phyloP scores from a whole-genome alignment of 2,888 invertebrate species.

The Ophraella communa region DNA sequence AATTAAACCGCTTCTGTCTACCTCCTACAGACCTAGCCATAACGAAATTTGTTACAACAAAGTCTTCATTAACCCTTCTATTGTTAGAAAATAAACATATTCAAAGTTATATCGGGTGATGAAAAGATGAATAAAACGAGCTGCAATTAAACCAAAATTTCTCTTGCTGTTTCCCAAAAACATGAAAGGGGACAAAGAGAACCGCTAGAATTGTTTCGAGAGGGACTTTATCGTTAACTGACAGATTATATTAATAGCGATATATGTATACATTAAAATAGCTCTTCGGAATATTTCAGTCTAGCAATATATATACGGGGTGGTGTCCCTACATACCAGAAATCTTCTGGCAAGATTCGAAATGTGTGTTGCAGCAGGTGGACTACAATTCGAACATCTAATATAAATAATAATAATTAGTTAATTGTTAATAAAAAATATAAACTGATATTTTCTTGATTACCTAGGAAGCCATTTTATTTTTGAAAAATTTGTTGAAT shows the following conservation, averaged over 20 bases:
- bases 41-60: slow-evolving; percentile 19
- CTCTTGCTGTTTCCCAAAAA: background rate
- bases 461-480: too few species aligned
- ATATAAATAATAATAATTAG: too few species aligned
- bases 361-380: too few species aligned
- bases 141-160: slow-evolving; percentile 1
- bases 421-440: too few species aligned
- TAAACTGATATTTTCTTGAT: too few species aligned
- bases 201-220: background rate
- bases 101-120: slow-evolving; percentile 9
- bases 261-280: background rate
- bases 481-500: too few species aligned
- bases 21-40: slow-evolving; percentile 10
- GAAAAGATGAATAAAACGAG: background rate
- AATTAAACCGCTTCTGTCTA: background rate
- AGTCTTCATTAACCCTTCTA: slow-evolving; percentile 23
- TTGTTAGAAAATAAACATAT: slow-evolving; percentile 21
- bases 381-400: too few species aligned
- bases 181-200: slow-evolving; percentile 1
- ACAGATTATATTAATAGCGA: background rate
- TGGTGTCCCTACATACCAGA: too few species aligned
- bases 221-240: background rate
- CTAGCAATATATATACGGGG: too few species aligned
- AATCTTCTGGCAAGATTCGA: too few species aligned
- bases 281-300: too few species aligned